Base-by-base conservation (phyloP, 2,888 invertebrate genomes). In the Hypselothyrea guttata region DNA sequence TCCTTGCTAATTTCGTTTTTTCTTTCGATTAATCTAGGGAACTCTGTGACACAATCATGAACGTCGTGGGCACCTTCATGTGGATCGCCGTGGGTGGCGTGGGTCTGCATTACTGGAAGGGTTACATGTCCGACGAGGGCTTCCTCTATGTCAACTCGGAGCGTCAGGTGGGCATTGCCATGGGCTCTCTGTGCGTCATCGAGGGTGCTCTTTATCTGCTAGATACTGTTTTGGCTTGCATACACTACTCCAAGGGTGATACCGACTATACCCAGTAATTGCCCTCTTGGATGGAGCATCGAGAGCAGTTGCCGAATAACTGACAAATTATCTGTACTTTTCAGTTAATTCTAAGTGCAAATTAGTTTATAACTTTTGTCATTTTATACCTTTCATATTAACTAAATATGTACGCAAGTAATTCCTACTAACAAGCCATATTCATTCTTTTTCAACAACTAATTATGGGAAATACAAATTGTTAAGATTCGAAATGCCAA, bases 101-200 rank as follows among this genome's bases (percentile, higher is more conserved):
- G 16, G 96, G 96, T 0, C 91, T 96, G 13, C 96, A 96, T 90
- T 97, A 96, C 90, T 97, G 96, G 96, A 94, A 94, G 58, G 96
- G 96, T 0, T 97, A 96, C 90, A 93, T 94, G 89, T 92, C 93
- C 12, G 95, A 96, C 86, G 94, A 96, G 84, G 94, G 95, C 87
- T 95, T 92, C 88, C 91, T 93, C 60, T 92, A 93, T 75, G 93
- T 94, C 1, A 93, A 94, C 47, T 93, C 94, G 0, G 96, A 96
- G 89, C 92, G 94, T 91, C 94, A 95, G 91, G 93, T 95, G 30
- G 97, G 96, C 57, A 90, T 96, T 45, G 96, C 96, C 0, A 91
- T 96, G 72, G 97, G 96, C 8, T 92, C 95, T 1, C 90, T 96
- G 12, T 95, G 96, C 87, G 93, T 96, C 45, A 91, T 96, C 71